Evolutionary conservation across 2,797 vertebrate species (phyloP).

Genomic region (Zenarchopterus dispar): DNA sequence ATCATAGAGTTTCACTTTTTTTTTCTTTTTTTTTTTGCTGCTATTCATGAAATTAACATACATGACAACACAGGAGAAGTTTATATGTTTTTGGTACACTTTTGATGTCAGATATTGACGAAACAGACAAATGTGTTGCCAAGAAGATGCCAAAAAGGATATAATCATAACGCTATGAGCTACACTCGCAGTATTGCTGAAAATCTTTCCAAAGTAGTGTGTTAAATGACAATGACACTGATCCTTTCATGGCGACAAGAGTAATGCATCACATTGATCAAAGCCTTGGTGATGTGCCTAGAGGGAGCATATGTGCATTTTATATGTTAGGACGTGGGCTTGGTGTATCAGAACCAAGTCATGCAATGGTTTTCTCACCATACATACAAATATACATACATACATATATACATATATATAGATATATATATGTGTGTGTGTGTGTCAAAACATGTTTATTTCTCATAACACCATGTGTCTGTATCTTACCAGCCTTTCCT

Average conservation of each 20-base stretch:
- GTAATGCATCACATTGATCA: conserved; percentile 63
- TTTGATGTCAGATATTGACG: conserved; percentile 46
- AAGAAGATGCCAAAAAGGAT: conserved; percentile 49
- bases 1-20: too few species aligned
- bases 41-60: not conserved
- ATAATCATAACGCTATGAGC: conserved; percentile 6
- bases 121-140: conserved; percentile 54
- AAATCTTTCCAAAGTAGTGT: conserved; percentile 49
- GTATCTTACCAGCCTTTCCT: not conserved
- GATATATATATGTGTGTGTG: too few species aligned
- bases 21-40: too few species aligned
- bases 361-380: conserved; percentile 47
- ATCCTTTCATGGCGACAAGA: conserved; percentile 66
- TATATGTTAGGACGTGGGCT: conserved; percentile 39
- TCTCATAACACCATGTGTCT: conserved; percentile 56
- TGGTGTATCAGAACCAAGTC: conserved; percentile 28
- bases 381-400: too few species aligned
- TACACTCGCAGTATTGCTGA: not conserved
- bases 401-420: too few species aligned
- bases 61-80: conserved; percentile 16
- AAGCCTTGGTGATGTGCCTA: conserved; percentile 60
- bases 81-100: conserved; percentile 23
- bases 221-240: conserved; percentile 77
- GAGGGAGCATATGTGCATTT: conserved; percentile 58
- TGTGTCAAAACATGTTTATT: conserved; percentile 51